These are phyloP conservation scores for Lasioglossum villosulum DNA, from an alignment of 2,888 invertebrate species.

Conservation along the genomic window DNA sequence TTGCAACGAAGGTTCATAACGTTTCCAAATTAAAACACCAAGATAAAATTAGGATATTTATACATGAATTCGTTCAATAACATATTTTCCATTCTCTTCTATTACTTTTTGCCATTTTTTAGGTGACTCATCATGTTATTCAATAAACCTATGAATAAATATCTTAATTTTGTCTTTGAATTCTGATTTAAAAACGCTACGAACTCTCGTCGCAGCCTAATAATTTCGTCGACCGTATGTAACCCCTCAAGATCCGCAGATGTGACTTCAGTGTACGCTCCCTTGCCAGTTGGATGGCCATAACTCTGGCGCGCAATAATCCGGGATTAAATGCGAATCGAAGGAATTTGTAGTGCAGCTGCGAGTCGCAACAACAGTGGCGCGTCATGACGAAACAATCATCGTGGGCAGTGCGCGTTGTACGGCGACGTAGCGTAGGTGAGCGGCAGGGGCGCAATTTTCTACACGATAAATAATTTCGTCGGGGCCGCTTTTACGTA, in stretches of 20 bases:
- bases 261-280: not conserved
- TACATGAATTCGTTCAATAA: too few relatives aligned
- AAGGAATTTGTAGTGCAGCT: not conserved
- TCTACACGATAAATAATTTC: constrained; percentile 39
- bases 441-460: constrained; percentile 14
- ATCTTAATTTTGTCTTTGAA: too few relatives aligned
- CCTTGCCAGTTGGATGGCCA: constrained; percentile 1
- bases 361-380: not conserved
- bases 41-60: too few relatives aligned
- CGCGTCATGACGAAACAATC: constrained; percentile 11
- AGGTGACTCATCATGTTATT: too few relatives aligned
- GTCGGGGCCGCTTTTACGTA: constrained; percentile 1
- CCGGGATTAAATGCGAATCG: not conserved
- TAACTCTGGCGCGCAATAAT: not conserved
- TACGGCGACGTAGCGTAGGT: too few relatives aligned
- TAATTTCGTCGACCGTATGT: not conserved
- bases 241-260: not conserved
- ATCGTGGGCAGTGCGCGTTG: not conserved
- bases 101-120: too few relatives aligned
- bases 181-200: too few relatives aligned
- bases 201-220: not conserved
- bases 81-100: too few relatives aligned
- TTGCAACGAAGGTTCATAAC: too few relatives aligned
- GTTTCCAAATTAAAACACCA: too few relatives aligned
- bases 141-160: too few relatives aligned